Percentiles rank a stretch among this genome's conserved stretches.
Evolutionary conservation across 2,113 vertebrate species (phyloP).

Genomic region (Leucosticte australis): DNA sequence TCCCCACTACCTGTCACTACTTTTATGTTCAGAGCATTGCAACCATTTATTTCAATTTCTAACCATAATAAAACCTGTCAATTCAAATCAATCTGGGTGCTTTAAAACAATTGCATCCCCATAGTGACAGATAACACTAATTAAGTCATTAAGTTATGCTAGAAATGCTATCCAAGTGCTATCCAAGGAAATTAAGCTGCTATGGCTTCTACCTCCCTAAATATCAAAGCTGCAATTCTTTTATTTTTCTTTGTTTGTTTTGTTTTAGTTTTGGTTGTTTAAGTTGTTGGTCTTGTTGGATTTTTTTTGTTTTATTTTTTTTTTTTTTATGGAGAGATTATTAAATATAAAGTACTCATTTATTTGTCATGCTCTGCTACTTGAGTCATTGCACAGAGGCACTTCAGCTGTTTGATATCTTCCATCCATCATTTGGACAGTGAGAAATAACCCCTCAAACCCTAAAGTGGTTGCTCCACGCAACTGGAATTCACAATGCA

Average conservation of each 20-base stretch:
- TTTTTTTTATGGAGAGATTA: not conserved
- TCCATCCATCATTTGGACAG: constrained; percentile 27
- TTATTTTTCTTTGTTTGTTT: not conserved
- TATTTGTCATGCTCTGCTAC: not conserved
- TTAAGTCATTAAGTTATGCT: not conserved
- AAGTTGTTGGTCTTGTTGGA: not conserved
- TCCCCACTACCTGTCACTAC: not conserved
- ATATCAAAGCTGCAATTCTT: not conserved
- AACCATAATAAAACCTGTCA: not conserved
- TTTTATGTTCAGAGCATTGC: not conserved
- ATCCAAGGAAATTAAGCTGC: not conserved
- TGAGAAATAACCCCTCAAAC: not conserved
- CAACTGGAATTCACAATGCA: constrained; percentile 19
- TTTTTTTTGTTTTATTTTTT: accelerated
- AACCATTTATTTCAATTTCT: constrained; percentile 21
- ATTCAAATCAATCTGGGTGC: not conserved
- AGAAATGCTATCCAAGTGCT: not conserved
- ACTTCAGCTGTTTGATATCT: not conserved
- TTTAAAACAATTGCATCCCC: not conserved
- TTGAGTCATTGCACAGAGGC: not conserved
- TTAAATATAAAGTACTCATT: not conserved
- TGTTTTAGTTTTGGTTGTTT: not conserved
- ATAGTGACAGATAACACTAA: not conserved
- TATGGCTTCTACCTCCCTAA: not conserved
- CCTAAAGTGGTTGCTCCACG: not conserved